Evolutionary conservation across 2,113 vertebrate genomes (phyloP), one percentile per base, ranked within the genome.

Genomic region (Cervus canadensis): DNA sequence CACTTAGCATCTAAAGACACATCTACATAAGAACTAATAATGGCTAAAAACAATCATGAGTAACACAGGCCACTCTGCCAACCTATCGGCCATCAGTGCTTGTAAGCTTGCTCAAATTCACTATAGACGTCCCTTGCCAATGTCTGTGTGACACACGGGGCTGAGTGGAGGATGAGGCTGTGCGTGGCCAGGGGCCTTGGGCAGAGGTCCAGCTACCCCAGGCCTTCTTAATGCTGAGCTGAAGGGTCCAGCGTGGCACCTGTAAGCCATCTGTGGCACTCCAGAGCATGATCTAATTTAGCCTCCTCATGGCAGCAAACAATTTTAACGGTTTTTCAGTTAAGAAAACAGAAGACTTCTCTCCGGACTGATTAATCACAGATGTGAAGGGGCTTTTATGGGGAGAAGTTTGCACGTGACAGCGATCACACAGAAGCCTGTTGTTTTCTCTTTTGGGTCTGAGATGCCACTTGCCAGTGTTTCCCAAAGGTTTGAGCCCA

Each of bases 291-390:
- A 81, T 40, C 25, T 48, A 14, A 89, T 28, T 56, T 88, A 57
- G 64, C 52, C 11, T 57, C 7, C n/a, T 57, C 3, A 0, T 28
- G 81, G 54, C 60, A 59, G 62, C 59, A 48, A 87, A 28, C 36
- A 13, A 23, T 74, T 50, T 57, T 36, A 74, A 62, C 76, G 40
- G 13, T 36, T 81, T 95, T 79, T 86, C 87, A 57, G 11, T 91
- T 91, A 91, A 30, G 67, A 84, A 95, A 78, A 76, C 30, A 96
- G 26, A 78, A 89, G 56, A 48, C 19, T 19, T 57, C n/a, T 84
- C 76, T 74, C 17, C 48, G 50, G 30, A 67, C 85, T 90, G 92
- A 90, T 87, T n/a, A 54, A 54, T 87, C 57, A n/a, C 67, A 76
- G 83, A 52, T 48, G 78, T 74, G 90, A 50, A 87, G 48, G 89